Percentiles rank a stretch among this genome's conserved stretches.
phyloP scores from a whole-genome alignment of 2,888 invertebrate species.

The Octodonta nipae region DNA sequence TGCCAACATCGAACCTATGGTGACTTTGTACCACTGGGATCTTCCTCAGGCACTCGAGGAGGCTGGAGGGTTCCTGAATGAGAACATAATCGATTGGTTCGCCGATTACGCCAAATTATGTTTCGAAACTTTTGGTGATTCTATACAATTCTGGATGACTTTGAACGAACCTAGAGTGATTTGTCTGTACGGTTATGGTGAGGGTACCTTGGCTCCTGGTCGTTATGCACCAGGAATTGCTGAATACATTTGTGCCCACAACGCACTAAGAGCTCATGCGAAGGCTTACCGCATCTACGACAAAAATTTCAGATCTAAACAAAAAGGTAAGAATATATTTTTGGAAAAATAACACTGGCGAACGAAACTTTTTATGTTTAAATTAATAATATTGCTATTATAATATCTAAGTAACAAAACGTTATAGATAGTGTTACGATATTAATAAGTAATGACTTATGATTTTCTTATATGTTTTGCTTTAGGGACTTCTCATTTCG shows the following conservation, averaged over 20 bases:
- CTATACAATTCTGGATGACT: constrained; percentile 38
- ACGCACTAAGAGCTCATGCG: not conserved
- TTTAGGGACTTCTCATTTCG: too few relatives aligned
- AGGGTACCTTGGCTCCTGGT: constrained; percentile 28
- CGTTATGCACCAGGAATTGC: constrained; percentile 25
- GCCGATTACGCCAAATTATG: constrained; percentile 41
- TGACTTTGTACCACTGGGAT: constrained; percentile 46
- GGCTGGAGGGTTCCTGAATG: constrained; percentile 51
- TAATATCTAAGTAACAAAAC: too few relatives aligned
- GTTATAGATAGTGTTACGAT: too few relatives aligned
- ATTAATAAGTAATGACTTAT: too few relatives aligned
- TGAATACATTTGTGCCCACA: not conserved
- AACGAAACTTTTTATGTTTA: too few relatives aligned
- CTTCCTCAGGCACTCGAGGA: constrained; percentile 28
- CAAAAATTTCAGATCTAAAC: constrained; percentile 2
- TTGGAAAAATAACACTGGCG: too few relatives aligned
- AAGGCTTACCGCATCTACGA: not conserved
- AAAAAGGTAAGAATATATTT: not conserved
- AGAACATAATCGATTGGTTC: constrained; percentile 39
- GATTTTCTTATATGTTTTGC: too few relatives aligned
- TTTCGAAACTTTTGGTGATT: constrained; percentile 20
- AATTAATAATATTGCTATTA: too few relatives aligned
- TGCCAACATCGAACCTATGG: constrained; percentile 40
- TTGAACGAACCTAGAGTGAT: constrained; percentile 37
- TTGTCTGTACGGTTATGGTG: constrained; percentile 18